Evolutionary conservation across 2,888 invertebrate genomes (phyloP).

Genomic region (Lepidocyrtoides sp.): DNA sequence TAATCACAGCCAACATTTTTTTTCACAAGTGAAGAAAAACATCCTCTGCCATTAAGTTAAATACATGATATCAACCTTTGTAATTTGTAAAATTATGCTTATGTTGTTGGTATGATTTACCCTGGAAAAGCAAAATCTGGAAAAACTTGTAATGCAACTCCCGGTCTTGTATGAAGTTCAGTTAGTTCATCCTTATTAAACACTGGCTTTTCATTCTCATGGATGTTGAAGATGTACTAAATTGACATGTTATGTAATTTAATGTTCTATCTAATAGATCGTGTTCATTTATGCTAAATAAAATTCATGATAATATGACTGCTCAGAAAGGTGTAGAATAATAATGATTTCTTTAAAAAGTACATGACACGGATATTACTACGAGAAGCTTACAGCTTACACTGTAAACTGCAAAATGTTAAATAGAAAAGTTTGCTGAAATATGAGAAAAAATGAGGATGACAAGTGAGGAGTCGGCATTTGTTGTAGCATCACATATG

Average conservation of each 20-base stretch:
- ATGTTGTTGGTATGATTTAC: constrained; percentile 16
- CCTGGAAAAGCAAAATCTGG: constrained; percentile 65
- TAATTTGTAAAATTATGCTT: constrained; percentile 21
- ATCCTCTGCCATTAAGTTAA: constrained; percentile 1
- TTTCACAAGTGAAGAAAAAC: not conserved
- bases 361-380: not conserved
- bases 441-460: not conserved
- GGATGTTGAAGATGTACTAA: not conserved
- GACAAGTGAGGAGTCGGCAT: not conserved
- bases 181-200: constrained; percentile 24
- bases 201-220: constrained; percentile 10
- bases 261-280: not conserved
- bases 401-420: too few species aligned
- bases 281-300: not conserved
- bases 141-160: constrained; percentile 74
- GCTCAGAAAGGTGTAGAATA: not conserved
- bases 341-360: not conserved
- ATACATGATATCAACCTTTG: not conserved
- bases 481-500: not conserved
- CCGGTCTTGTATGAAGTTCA: constrained; percentile 56
- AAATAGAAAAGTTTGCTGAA: too few species aligned
- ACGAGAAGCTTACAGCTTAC: too few species aligned
- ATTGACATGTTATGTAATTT: constrained; percentile 50
- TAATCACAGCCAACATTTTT: constrained; percentile 33
- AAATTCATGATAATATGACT: not conserved